phyloP scores from a whole-genome alignment of 92 coral and sea anemone species.

The Siderastrea radians region DNA sequence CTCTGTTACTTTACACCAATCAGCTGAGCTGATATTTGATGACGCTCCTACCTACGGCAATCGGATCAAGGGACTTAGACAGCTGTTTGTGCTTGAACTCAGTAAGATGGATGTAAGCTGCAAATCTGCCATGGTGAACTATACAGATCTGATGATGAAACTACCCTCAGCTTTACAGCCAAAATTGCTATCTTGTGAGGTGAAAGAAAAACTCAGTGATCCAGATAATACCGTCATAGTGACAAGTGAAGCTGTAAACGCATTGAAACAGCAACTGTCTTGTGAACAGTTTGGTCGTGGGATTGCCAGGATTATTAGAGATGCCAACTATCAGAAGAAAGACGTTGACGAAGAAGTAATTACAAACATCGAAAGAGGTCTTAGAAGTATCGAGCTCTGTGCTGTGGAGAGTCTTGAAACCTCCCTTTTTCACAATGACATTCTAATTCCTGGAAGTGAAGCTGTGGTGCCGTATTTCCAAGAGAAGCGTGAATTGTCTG shows the following conservation, averaged over 20 bases:
- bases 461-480: conserved; percentile 46
- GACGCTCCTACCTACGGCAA: conserved; percentile 56
- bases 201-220: conserved; percentile 30
- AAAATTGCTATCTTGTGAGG: conserved; percentile 57
- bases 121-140: conserved; percentile 10
- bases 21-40: conserved; percentile 57
- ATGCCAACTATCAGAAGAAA: conserved; percentile 36
- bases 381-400: conserved; percentile 31
- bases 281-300: conserved; percentile 61
- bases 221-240: background rate
- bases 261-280: conserved; percentile 33
- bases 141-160: conserved; percentile 50
- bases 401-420: background rate
- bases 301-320: conserved; percentile 66
- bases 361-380: conserved; percentile 18
- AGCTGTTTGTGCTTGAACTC: conserved; percentile 41
- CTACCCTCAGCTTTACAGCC: conserved; percentile 64
- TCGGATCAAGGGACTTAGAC: conserved; percentile 32
- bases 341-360: conserved; percentile 9
- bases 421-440: conserved; percentile 39
- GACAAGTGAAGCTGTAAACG: conserved; percentile 2
- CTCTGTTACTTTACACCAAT: conserved; percentile 39
- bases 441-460: conserved; percentile 45
- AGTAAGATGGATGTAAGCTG: background rate
- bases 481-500: conserved; percentile 21